A percentile compares a stretch with the other conserved stretches of the same genome.
phyloP scores from a whole-genome alignment of 2,797 vertebrate genomes.

The Eidolon dupreanum region DNA sequence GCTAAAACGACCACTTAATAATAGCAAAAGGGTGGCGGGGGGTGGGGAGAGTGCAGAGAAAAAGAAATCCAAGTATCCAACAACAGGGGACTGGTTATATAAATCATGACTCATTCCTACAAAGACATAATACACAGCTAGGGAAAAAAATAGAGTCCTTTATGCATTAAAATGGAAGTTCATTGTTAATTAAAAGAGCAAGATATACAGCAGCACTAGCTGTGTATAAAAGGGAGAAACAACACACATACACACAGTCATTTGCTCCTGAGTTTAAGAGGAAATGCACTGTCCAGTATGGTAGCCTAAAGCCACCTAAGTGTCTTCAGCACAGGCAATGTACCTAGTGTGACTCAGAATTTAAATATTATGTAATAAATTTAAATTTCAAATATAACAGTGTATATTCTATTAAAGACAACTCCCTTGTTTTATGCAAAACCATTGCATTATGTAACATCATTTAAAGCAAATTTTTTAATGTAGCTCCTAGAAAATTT shows the following conservation, averaged over 20 bases:
- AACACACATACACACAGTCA: neutral
- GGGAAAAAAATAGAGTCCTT: neutral
- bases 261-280: neutral
- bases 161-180: neutral
- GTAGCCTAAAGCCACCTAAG: neutral
- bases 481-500: neutral
- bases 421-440: neutral
- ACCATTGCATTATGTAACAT: neutral
- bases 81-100: neutral
- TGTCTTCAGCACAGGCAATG: neutral
- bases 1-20: neutral
- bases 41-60: neutral
- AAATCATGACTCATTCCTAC: neutral
- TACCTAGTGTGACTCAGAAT: neutral
- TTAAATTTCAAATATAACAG: conserved; percentile 11
- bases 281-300: neutral
- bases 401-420: conserved; percentile 10
- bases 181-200: neutral
- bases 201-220: neutral
- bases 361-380: neutral
- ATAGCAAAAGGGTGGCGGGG: neutral
- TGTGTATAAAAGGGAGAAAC: neutral
- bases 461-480: neutral
- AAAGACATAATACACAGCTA: neutral
- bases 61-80: neutral